Percentiles rank a stretch among this genome's conserved stretches.
Evolutionary conservation across 2,113 vertebrate genomes (phyloP).

Genomic region (Pteronura brasiliensis): DNA sequence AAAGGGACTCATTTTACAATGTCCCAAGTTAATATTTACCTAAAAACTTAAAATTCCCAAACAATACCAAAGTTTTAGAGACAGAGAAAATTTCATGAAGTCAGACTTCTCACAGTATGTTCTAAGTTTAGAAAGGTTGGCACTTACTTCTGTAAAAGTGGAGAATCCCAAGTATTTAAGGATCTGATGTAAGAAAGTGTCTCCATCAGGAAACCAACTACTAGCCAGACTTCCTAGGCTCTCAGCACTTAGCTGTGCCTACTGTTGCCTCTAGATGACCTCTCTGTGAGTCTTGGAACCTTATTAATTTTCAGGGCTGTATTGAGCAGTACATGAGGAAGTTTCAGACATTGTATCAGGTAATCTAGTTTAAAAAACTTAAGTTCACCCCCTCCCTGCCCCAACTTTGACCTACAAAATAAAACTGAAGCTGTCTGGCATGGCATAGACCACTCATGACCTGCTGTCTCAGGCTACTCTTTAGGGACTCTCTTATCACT

Average conservation of each 20-base stretch:
- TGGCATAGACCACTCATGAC: background rate
- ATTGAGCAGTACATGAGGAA: background rate
- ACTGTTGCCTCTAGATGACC: background rate
- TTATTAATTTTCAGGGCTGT: background rate
- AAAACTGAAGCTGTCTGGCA: background rate
- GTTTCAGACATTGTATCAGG: background rate
- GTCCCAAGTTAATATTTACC: background rate
- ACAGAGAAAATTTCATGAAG: background rate
- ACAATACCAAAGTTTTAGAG: background rate
- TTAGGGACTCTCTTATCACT: background rate
- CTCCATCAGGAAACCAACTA: background rate
- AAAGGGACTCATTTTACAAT: background rate
- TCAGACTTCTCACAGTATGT: background rate
- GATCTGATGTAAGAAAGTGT: background rate
- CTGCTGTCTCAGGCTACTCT: background rate
- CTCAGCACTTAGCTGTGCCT: background rate
- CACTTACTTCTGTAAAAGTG: background rate
- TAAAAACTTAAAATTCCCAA: background rate
- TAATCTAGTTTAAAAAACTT: background rate
- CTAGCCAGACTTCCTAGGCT: background rate
- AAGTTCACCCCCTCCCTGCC: background rate
- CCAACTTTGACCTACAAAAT: background rate
- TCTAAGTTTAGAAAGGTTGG: background rate
- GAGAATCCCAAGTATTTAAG: background rate
- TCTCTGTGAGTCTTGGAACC: background rate